Evolutionary conservation across 1,140 invertebrate genomes (phyloP).

Genomic region (Cepaea nemoralis): DNA sequence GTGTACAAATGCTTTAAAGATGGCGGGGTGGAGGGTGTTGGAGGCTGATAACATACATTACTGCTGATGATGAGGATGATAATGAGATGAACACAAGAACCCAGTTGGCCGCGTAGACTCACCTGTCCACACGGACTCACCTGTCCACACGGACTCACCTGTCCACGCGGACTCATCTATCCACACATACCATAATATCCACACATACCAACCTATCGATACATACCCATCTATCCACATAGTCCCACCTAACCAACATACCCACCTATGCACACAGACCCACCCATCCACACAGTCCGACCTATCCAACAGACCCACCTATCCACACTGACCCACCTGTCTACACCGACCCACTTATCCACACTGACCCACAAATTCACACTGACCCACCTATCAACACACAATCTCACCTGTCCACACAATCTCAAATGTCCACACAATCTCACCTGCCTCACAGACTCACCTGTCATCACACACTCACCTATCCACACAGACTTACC

Average conservation of each 20-base stretch:
- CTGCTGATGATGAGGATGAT: too few relatives aligned
- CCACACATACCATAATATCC: not conserved
- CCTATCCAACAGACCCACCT: not conserved
- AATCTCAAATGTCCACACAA: not conserved
- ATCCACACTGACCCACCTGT: not conserved
- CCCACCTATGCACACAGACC: not conserved
- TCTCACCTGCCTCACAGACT: conserved; percentile 85
- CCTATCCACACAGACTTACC: conserved; percentile 77
- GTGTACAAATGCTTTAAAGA: too few relatives aligned
- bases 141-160: not conserved
- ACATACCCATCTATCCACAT: not conserved
- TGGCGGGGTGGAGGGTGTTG: too few relatives aligned
- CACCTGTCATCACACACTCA: not conserved
- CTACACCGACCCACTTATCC: not conserved
- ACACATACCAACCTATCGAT: too few relatives aligned
- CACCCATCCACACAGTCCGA: not conserved
- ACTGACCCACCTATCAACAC: not conserved
- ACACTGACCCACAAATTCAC: not conserved
- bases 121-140: not conserved
- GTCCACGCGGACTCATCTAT: not conserved
- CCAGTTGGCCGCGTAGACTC: not conserved
- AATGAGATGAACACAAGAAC: too few relatives aligned
- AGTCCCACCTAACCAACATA: not conserved
- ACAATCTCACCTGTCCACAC: not conserved
- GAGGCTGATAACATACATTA: too few relatives aligned